Percentiles rank a stretch among this genome's conserved stretches.
Conservation (phyloP, 2,113 vertebrate species). For the Madoqua kirkii region DNA sequence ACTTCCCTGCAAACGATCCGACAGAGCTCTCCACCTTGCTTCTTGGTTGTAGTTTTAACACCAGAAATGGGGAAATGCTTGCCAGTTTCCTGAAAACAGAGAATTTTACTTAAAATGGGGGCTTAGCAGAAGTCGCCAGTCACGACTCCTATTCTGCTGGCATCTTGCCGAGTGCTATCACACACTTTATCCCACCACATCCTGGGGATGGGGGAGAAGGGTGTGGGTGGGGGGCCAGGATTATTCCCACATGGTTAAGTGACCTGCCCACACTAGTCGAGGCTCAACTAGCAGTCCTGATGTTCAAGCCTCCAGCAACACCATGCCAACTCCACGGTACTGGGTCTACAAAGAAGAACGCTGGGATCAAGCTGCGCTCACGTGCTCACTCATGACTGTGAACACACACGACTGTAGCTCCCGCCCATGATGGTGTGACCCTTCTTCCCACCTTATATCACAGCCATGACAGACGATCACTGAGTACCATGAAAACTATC, state of each 20-base stretch:
- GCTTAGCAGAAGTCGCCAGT: neutral
- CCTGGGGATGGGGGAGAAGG: neutral
- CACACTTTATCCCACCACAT: neutral
- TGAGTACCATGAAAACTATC: neutral
- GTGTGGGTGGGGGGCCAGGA: neutral
- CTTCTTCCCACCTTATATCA: neutral
- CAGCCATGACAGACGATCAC: neutral
- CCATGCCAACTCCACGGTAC: neutral
- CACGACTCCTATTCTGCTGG: neutral
- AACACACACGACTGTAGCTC: neutral
- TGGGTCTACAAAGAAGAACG: neutral
- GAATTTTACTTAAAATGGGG: neutral
- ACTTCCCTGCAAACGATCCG: neutral
- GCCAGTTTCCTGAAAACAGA: neutral
- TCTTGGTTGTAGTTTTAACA: neutral
- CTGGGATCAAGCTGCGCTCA: neutral
- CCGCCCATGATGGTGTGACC: neutral
- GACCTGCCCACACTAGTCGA: neutral
- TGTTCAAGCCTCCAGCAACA: neutral
- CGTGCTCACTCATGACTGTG: accelerated
- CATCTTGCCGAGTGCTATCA: neutral
- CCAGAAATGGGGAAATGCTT: neutral
- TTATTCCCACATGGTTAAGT: neutral
- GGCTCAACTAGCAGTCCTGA: neutral
- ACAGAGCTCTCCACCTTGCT: neutral